Evolutionary conservation across 1,140 invertebrate genomes (phyloP), one percentile per base, ranked within the genome.

Genomic region (Mylabris phalerata): DNA sequence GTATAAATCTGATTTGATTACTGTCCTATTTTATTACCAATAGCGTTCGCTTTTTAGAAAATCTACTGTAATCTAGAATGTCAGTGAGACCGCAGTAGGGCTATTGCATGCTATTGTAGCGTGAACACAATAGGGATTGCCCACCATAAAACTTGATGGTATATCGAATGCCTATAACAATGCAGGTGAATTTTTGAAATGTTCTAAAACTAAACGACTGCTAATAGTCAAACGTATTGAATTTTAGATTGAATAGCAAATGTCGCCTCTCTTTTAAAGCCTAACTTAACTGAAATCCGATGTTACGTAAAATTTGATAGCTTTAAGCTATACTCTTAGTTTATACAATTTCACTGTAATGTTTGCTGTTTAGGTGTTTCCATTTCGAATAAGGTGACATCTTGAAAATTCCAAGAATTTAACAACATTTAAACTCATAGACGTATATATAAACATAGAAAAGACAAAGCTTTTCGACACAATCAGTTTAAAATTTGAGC

Each of bases 1-100:
- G 51, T 60, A 60, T 60, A 60, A 60, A 60, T 60, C 58, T 60
- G 58, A 43, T 60, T 60, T 55, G 58, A 60, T 55, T 54, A 50
- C 51, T 45, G 58, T 50, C 48, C 50, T 60, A 60, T 60, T 60
- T 60, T 60, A 60, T 60, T 60, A 55, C 50, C 58, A 60, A 60
- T 60, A 54, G 51, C 50, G 58, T 40, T 48, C 50, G 43, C 50
- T 32, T 32, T 60, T 55, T 52, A 42, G 45, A 39, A 46, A 46
- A 45, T 49, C 51, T 55, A 26, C 39, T 43, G 58, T 60, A 60
- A 60, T 60, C 58, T 60, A 55, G 51, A 46, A 60, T 55, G 58
- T 54, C 58, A 55, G 48, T 54, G 51, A 60, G 58, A 60, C 58
- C 58, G 51, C 58, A 52, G 58, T 32, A 44, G 51, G 50, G 58